phyloP scores from a whole-genome alignment of 2,888 invertebrate species.

The Metopia argyrocephala region DNA sequence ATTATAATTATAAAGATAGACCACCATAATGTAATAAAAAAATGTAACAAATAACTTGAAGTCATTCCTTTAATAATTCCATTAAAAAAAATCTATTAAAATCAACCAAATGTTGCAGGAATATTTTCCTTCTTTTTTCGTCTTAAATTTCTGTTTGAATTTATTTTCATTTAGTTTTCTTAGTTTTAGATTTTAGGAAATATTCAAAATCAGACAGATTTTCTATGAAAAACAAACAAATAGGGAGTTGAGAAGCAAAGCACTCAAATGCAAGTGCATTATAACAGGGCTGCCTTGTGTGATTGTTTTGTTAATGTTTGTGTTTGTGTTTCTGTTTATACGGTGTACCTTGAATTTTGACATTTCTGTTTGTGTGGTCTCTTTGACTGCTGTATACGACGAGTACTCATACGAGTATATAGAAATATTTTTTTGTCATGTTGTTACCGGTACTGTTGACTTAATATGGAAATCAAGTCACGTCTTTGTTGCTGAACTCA shows the following conservation, averaged over 20 bases:
- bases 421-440: not conserved
- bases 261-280: not conserved
- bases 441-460: not conserved
- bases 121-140: not conserved
- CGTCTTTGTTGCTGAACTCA: constrained; percentile 58
- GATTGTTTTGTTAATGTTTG: not conserved
- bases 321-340: too few relatives aligned
- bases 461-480: constrained; percentile 59
- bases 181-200: constrained; percentile 44
- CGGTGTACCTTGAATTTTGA: too few relatives aligned
- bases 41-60: not conserved
- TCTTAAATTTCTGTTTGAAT: not conserved
- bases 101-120: not conserved
- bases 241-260: too few relatives aligned
- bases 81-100: constrained; percentile 1
- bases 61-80: constrained; percentile 7
- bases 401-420: too few relatives aligned
- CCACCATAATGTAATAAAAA: constrained; percentile 26
- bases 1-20: constrained; percentile 5
- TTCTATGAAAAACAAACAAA: not conserved
- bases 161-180: not conserved
- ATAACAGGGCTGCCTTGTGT: not conserved
- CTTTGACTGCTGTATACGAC: not conserved
- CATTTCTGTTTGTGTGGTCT: constrained; percentile 22
- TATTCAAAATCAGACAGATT: constrained; percentile 1